A percentile compares a stretch with the other conserved stretches of the same genome.
Conservation (phyloP, 2,797 vertebrate genomes). For the Limosa lapponica region DNA sequence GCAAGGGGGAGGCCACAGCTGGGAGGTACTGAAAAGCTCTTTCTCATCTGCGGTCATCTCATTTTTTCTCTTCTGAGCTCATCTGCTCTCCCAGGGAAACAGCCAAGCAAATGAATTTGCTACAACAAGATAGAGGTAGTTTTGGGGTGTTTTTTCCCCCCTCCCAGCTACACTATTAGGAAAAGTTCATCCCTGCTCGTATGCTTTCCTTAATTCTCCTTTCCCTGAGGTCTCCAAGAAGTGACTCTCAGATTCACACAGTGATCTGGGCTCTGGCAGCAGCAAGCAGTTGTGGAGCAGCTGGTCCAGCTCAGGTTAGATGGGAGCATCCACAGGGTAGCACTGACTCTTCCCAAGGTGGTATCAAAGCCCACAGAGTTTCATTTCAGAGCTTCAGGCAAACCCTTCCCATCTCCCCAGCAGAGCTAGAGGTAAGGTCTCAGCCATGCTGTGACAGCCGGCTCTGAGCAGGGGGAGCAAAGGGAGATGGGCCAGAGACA, state of each 20-base stretch:
- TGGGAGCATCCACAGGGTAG: neutral
- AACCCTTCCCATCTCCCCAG: neutral
- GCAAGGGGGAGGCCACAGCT: rapidly evolving
- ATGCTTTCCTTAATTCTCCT: neutral
- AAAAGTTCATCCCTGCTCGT: neutral
- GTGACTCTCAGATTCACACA: neutral
- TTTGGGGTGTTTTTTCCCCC: rapidly evolving
- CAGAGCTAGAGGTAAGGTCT: neutral
- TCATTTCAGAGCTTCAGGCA: neutral
- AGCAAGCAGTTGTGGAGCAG: neutral
- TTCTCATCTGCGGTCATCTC: neutral
- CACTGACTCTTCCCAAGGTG: neutral
- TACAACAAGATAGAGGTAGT: neutral
- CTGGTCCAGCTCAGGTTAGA: neutral
- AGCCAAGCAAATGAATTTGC: neutral
- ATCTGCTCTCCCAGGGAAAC: neutral
- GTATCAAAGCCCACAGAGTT: neutral
- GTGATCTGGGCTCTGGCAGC: neutral
- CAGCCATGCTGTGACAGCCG: rapidly evolving
- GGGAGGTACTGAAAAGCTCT: neutral
- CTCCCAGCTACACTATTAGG: neutral
- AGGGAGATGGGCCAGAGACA: neutral
- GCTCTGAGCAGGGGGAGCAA: rapidly evolving
- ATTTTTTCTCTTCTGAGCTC: neutral
- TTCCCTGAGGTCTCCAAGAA: neutral